These are phyloP conservation scores for Mizuhopecten yessoensis DNA, from an alignment of 1,140 invertebrate genomes.

Conservation along the genomic window DNA sequence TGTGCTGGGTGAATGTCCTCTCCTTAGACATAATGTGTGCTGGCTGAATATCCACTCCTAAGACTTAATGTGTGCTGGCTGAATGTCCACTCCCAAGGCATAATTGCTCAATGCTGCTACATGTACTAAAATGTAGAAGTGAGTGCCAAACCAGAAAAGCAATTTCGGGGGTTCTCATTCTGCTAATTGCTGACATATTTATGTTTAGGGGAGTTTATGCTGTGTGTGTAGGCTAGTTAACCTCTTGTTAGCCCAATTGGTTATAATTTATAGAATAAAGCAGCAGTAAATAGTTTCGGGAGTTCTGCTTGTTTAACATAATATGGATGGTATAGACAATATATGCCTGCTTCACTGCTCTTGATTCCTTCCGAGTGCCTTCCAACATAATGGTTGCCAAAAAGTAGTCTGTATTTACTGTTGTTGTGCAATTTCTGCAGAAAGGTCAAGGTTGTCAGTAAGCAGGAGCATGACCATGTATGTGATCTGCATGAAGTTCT, in stretches of 20 bases:
- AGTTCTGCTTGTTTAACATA: no score
- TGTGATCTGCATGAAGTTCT: neutral
- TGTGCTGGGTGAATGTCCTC: no score
- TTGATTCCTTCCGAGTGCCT: neutral
- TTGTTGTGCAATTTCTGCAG: neutral
- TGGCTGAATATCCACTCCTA: no score
- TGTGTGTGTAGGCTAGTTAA: neutral
- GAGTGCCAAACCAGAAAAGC: no score
- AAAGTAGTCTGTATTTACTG: no score
- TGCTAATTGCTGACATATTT: no score
- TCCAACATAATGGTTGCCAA: neutral
- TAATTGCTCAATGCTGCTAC: no score
- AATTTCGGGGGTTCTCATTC: no score
- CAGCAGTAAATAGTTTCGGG: neutral
- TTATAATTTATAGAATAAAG: neutral
- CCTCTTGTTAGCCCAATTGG: neutral
- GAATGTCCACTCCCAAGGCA: no score
- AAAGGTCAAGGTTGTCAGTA: constrained; percentile 2
- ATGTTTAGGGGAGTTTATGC: neutral
- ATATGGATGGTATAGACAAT: neutral
- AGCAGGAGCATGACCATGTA: neutral
- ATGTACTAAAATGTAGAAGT: no score
- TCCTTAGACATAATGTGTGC: no score
- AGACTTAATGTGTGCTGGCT: no score
- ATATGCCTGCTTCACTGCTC: neutral